phyloP scores from a whole-genome alignment of 2,888 invertebrate species.

The Tuberolachnus salignus region DNA sequence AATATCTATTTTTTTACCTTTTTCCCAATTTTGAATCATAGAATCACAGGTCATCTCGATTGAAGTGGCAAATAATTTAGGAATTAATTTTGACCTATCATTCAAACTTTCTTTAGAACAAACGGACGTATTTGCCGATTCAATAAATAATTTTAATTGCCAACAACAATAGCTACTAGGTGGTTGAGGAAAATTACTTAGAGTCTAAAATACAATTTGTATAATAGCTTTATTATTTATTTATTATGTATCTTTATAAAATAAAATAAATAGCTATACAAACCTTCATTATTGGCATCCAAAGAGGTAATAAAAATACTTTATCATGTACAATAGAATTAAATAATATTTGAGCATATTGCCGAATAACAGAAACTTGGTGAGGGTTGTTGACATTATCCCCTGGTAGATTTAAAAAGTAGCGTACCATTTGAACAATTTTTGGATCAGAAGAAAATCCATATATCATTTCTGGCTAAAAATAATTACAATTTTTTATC shows the following conservation, averaged over 20 bases:
- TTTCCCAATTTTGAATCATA: conserved; percentile 47
- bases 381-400: conserved; percentile 41
- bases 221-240: conserved; percentile 13
- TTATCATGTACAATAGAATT: conserved; percentile 83
- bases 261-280: conserved; percentile 59
- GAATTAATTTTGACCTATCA: conserved; percentile 48
- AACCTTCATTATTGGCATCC: conserved; percentile 74
- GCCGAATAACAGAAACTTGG: conserved; percentile 66
- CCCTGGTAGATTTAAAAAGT: conserved; percentile 53
- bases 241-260: background rate
- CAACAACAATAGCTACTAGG: conserved; percentile 57
- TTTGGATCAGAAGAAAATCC: conserved; percentile 77
- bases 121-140: conserved; percentile 8
- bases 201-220: conserved; percentile 37
- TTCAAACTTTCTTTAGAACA: conserved; percentile 5
- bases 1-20: conserved; percentile 20
- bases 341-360: conserved; percentile 73
- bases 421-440: conserved; percentile 65
- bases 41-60: conserved; percentile 35
- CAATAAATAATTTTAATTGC: conserved; percentile 57
- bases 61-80: conserved; percentile 31
- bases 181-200: conserved; percentile 49
- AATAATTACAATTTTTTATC: background rate
- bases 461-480: conserved; percentile 69
- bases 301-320: conserved; percentile 75